Evolutionary conservation across 2,113 vertebrate genomes (phyloP), one percentile per base, ranked within the genome.

Genomic region (Heterotilapia buettikoferi): DNA sequence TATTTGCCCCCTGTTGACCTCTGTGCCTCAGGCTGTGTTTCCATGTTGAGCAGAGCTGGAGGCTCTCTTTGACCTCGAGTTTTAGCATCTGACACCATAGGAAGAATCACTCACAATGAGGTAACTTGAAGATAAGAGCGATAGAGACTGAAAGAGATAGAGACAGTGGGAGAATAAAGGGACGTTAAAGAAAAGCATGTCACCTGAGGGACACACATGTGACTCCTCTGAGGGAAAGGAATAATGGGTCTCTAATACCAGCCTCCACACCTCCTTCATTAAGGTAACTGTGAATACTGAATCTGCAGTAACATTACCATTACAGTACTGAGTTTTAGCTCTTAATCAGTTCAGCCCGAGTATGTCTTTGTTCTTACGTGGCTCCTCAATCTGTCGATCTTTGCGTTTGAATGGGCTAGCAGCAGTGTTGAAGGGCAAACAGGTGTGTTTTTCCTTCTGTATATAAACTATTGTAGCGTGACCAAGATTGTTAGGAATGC

Each of bases 401-500:
- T 26, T 85, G 59, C 79, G 68, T 93, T 29, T 9, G 6, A 85
- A 56, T n/a, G 54, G 73, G 89, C 89, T 90, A 45, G 83, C 76
- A 86, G 85, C 90, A 56, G 80, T 83, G 90, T 95, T 92, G 91
- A 91, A 90, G 90, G 93, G 88, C 92, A 89, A 90, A 92, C 89
- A 92, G 92, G 90, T 93, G 92, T 93, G 90, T 90, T 89, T 90
- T 53, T 84, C 78, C 85, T 79, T 86, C 80, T 14, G 13, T 82
- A 56, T 90, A 21, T 89, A 89, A 93, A 87, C 45, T 13, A 87
- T 82, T 84, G 43, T 29, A 78, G 45, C 53, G 52, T 83, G 86
- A 86, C 63, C 18, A 29, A 86, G 78, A 90, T 54, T 89, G 86
- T 82, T 80, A 88, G 93, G 94, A 96, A 95, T 94, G 90, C 31